Conservation (phyloP, 2,113 vertebrate species). For the Solenodon paradoxus region DNA sequence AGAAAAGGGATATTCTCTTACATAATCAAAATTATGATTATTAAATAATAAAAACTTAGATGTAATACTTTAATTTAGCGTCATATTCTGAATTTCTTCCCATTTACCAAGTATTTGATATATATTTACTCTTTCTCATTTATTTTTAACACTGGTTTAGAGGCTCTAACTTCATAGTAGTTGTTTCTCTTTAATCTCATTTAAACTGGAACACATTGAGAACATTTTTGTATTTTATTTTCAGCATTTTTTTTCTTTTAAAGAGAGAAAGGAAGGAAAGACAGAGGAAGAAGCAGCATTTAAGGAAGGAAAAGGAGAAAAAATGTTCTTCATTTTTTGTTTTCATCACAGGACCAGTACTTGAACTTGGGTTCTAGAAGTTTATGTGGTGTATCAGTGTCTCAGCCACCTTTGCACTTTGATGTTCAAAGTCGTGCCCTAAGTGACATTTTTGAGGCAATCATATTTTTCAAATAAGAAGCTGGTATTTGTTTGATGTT, state of each 20-base stretch:
- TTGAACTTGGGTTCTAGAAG: too few relatives aligned
- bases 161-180: neutral
- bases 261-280: too few relatives aligned
- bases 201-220: neutral
- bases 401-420: too few relatives aligned
- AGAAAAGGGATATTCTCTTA: neutral
- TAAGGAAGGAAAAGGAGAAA: too few relatives aligned
- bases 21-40: too few relatives aligned
- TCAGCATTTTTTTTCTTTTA: too few relatives aligned
- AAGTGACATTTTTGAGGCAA: neutral
- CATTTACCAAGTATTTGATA: neutral
- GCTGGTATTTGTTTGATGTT: neutral
- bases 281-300: too few relatives aligned
- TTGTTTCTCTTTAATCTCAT: neutral
- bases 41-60: too few relatives aligned
- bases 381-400: too few relatives aligned
- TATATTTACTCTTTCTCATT: neutral
- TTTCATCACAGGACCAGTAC: too few relatives aligned
- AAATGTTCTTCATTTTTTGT: too few relatives aligned
- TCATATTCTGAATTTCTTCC: neutral
- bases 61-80: neutral
- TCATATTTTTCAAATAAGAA: neutral
- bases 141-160: neutral
- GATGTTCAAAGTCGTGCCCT: too few relatives aligned
- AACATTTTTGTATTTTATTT: neutral